Evolutionary conservation across 1,140 invertebrate genomes (phyloP), one percentile per base, ranked within the genome.

Genomic region (Dufourea novaeangliae): DNA sequence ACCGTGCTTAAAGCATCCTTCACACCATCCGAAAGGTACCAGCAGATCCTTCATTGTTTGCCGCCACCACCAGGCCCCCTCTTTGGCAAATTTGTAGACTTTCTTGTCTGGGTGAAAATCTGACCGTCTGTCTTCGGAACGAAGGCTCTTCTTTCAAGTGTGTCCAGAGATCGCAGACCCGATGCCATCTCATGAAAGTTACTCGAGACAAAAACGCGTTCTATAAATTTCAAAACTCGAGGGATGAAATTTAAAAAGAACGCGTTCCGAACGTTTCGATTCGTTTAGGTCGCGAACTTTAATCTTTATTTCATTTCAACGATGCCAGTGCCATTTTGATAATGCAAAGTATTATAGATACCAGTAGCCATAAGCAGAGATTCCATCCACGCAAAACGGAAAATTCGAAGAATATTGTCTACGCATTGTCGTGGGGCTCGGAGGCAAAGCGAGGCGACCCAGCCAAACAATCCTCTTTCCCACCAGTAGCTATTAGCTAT

Each of bases 1-100:
- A 66, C 72, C 59, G 64, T 78, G 68, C 78, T 79, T 80, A 80
- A 68, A 56, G 61, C 46, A 71, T 70, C 56, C 54, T 72, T 69
- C 79, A 54, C 68, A 52, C 72, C 14, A 52, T 14, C 6, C 44
- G 14, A 66, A 52, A 57, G 64, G 78, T 71, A 82, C 86, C 77
- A 80, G 77, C 69, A 37, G 44, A 66, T 25, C 39, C 27, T 2
- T 14, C 41, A 69, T 85, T 77, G 84, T 81, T 77, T 73, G 34
- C 37, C 44, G 11, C 54, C 17, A 57, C 0, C 50, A 14, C 14
- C 7, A 11, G 10, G 0, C 5, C 17, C 11, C 12, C 27, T 37
- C 39, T 22, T 68, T 59, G 29, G 52, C 61, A 66, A 62, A 70
- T 34, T 50, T 41, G 29, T 59, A 46, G 12, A 61, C 22, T 32